These are phyloP conservation scores for Panthera tigris DNA, from an alignment of 2,113 vertebrate genomes.

Conservation along the genomic window DNA sequence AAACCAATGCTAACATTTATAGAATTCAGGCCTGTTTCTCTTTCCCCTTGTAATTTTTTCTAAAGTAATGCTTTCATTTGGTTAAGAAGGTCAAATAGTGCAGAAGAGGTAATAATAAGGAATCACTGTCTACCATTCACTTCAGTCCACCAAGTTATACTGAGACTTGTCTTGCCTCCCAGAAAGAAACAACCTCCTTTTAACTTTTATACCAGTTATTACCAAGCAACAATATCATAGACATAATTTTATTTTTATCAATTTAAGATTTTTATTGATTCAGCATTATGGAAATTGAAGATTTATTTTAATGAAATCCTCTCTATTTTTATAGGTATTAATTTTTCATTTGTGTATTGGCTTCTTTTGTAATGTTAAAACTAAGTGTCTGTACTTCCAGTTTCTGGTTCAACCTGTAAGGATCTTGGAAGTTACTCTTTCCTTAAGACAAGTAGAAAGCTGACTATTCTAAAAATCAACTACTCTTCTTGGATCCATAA, in stretches of 20 bases:
- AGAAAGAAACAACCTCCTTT: not conserved
- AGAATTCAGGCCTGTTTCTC: not conserved
- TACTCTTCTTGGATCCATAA: not conserved
- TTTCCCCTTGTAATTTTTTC: not conserved
- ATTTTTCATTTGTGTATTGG: not conserved
- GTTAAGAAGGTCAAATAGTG: not conserved
- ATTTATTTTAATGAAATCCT: not conserved
- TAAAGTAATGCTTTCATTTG: not conserved
- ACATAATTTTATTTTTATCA: not conserved
- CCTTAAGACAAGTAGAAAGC: not conserved
- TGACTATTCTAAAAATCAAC: not conserved
- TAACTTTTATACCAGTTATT: not conserved
- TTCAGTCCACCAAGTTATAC: not conserved
- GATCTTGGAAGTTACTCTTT: not conserved
- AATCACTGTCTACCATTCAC: not conserved
- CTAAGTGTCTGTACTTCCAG: not conserved
- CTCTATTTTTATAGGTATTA: not conserved
- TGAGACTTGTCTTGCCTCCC: not conserved
- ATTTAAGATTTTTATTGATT: not conserved
- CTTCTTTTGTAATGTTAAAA: not conserved
- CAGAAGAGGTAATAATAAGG: not conserved
- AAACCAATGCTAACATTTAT: not conserved
- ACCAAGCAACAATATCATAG: not conserved
- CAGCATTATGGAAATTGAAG: not conserved
- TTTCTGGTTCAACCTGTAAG: not conserved